Base-by-base conservation (phyloP, 2,888 invertebrate species). In the Drosophila sordidapex region DNA sequence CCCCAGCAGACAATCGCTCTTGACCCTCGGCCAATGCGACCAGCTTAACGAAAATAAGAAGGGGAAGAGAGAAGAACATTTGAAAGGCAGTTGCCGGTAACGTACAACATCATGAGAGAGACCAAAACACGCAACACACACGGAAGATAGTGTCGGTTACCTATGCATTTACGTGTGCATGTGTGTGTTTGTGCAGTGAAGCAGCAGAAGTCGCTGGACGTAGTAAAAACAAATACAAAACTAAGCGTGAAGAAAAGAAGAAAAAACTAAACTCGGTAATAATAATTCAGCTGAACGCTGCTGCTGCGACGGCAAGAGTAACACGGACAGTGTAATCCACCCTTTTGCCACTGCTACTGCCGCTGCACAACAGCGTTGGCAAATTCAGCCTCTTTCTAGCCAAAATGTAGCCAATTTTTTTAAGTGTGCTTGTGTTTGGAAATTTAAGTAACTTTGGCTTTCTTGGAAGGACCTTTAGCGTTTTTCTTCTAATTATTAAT, bases 181-280 rank as follows among this genome's bases (percentile, higher is more conserved):
- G 61, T 64, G 59, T 62, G 27, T 70, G 66, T 51, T 67, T 80
- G 76, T 54, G 80, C 89, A 87, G 57, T 87, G 87, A 89, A 87
- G 89, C 89, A 87, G 89, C 87, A 87, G 85, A 89, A 89, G 89
- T 85, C 80, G 76, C 80, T 82, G 85, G 73, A 76, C 85, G 70
- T 62, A 29, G 83, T 82, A 72, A 82, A 81, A 82, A 84, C 72
- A 88, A 87, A 81, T 70, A 81, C 68, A 71, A 68, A 75, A 70
- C 74, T 69, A 80, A 72, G 62, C 67, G 79, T 46, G 46, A 46
- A 79, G 77, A 84, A 82, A 65, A 54, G 25, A 61, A 53, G 25
- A 15, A 40, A 33, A 56, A 77, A 72, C 69, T 65, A 62, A 81
- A 82, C 89, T 75, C 71, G 74, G 48, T 60, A 75, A 79, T 75